Evolutionary conservation across 2,888 invertebrate genomes (phyloP).

Genomic region (Noctua janthe): DNA sequence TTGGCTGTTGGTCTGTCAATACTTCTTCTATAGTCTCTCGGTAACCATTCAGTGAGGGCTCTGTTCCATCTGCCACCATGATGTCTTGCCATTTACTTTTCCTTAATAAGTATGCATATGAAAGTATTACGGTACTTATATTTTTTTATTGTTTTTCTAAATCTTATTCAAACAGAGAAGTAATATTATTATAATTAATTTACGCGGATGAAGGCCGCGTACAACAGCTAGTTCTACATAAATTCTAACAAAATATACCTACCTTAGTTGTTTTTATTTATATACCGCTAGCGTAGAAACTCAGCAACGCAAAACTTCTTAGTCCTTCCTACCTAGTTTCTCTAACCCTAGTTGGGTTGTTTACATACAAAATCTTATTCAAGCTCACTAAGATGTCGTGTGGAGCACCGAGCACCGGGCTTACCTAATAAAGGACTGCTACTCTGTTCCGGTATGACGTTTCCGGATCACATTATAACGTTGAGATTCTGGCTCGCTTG

Average conservation of each 20-base stretch:
- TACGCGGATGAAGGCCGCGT: too few relatives aligned
- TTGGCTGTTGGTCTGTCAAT: neutral
- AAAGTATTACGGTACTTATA: too few relatives aligned
- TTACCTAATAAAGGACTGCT: constrained; percentile 66
- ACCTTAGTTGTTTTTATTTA: neutral
- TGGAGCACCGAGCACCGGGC: constrained; percentile 45
- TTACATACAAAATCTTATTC: constrained; percentile 58
- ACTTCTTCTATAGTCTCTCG: neutral
- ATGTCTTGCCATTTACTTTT: neutral
- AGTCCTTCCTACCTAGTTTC: constrained; percentile 28
- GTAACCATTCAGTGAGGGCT: neutral
- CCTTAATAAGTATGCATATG: too few relatives aligned
- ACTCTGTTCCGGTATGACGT: constrained; percentile 66
- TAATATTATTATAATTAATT: too few relatives aligned
- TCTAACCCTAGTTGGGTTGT: constrained; percentile 29
- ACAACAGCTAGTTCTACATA: neutral
- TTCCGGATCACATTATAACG: constrained; percentile 73
- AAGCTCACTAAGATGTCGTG: constrained; percentile 49
- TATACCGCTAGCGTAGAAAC: constrained; percentile 15
- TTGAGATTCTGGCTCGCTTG: constrained; percentile 69
- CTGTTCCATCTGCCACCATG: neutral
- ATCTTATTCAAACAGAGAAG: too few relatives aligned
- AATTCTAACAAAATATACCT: neutral
- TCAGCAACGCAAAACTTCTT: constrained; percentile 16
- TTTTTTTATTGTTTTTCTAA: too few relatives aligned